Conservation (phyloP, 2,113 vertebrate genomes). For the Leuciscus idus region DNA sequence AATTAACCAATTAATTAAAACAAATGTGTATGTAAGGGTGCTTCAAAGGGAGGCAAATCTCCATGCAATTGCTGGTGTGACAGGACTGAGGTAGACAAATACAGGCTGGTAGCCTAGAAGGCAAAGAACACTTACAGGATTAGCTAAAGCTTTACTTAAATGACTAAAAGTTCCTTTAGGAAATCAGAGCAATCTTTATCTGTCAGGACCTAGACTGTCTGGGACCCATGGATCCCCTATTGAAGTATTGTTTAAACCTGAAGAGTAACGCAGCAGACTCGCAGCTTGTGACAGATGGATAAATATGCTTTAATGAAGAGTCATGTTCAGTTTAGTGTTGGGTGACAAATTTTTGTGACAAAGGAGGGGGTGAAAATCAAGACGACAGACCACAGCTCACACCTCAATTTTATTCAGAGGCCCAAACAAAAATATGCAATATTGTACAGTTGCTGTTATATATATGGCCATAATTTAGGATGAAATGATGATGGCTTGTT, state of each 20-base stretch:
- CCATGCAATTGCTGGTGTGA: neutral
- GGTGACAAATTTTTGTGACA: neutral
- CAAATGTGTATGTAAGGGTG: neutral
- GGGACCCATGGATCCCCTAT: neutral
- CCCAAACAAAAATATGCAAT: too few relatives aligned
- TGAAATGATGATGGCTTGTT: neutral
- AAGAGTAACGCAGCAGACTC: constrained; percentile 8
- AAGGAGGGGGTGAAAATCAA: neutral
- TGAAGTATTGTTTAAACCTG: neutral
- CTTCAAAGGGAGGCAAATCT: constrained; percentile 2
- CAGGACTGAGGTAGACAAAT: constrained; percentile 60
- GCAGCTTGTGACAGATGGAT: neutral
- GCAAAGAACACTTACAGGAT: constrained; percentile 55
- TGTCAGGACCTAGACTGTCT: constrained; percentile 20
- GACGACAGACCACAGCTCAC: neutral
- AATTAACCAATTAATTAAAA: neutral
- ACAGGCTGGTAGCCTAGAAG: constrained; percentile 55
- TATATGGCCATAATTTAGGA: neutral
- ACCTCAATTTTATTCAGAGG: neutral
- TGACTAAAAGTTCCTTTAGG: constrained; percentile 2
- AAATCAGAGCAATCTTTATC: constrained; percentile 34
- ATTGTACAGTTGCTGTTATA: neutral
- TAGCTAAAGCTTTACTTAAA: constrained; percentile 38
- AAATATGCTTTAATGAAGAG: constrained; percentile 18
- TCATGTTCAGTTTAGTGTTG: constrained; percentile 16